These are phyloP conservation scores for Anoplophora glabripennis DNA, from an alignment of 1,140 invertebrate species.

Conservation along the genomic window DNA sequence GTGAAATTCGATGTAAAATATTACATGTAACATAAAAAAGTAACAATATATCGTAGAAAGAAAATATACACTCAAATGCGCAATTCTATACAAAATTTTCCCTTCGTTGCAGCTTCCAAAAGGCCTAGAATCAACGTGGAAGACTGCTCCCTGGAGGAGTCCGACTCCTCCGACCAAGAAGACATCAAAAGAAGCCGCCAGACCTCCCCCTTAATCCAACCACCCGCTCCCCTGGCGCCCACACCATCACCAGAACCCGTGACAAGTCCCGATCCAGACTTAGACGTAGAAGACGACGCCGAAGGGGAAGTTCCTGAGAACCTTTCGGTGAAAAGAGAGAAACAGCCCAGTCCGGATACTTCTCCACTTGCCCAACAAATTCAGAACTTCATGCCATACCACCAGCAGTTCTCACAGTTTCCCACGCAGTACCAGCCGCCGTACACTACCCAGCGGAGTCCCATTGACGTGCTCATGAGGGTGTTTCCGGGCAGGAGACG, in stretches of 20 bases:
- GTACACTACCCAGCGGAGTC: constrained; percentile 56
- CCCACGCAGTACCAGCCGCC: constrained; percentile 51
- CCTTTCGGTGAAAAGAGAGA: constrained; percentile 56
- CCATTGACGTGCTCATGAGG: constrained; percentile 70
- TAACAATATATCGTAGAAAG: too few relatives aligned
- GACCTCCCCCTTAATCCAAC: constrained; percentile 28
- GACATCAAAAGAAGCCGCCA: constrained; percentile 42
- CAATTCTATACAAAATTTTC: too few relatives aligned
- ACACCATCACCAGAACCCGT: constrained; percentile 51
- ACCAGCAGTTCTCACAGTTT: constrained; percentile 50
- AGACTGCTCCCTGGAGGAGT: constrained; percentile 54
- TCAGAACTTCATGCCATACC: constrained; percentile 49
- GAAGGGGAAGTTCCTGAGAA: constrained; percentile 61
- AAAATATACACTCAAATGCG: too few relatives aligned
- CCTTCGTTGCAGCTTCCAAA: constrained; percentile 55
- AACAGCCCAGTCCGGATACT: constrained; percentile 40
- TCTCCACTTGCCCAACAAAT: constrained; percentile 42
- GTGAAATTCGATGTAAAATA: too few relatives aligned
- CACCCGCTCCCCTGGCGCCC: constrained; percentile 27
- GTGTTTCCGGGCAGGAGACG: constrained; percentile 84
- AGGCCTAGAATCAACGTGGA: constrained; percentile 55
- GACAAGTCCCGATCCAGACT: constrained; percentile 52
- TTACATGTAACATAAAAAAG: too few relatives aligned
- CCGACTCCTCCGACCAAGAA: constrained; percentile 50
- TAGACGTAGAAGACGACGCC: constrained; percentile 54